These are phyloP conservation scores for Cephus runcator DNA, from an alignment of 2,888 invertebrate genomes.

Conservation along the genomic window DNA sequence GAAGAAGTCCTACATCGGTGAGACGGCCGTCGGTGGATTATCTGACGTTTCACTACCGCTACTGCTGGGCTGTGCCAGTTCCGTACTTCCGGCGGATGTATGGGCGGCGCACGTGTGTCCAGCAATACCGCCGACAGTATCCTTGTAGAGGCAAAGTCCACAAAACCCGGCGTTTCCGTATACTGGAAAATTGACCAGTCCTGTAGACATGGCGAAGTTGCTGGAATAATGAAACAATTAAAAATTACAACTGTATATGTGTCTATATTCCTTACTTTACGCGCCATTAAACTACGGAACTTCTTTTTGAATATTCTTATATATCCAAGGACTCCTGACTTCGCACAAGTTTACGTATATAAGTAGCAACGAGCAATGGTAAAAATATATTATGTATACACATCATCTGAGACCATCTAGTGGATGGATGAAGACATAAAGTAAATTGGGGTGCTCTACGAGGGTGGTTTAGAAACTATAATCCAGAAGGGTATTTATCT, in stretches of 20 bases:
- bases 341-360: neutral
- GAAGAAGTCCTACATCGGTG: constrained; percentile 29
- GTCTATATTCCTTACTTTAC: neutral
- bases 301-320: neutral
- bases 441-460: neutral
- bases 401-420: neutral
- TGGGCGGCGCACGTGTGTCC: constrained; percentile 34
- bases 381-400: neutral
- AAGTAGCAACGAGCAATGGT: neutral
- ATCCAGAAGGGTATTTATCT: constrained; percentile 5
- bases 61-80: constrained; percentile 31
- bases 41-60: constrained; percentile 46
- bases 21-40: constrained; percentile 37
- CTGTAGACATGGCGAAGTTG: constrained; percentile 55
- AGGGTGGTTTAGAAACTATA: neutral
- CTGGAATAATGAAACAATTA: constrained; percentile 37
- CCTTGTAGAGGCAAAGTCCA: constrained; percentile 52
- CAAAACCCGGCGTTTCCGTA: constrained; percentile 47
- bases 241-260: neutral
- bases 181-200: constrained; percentile 50
- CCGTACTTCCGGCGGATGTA: neutral
- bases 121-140: constrained; percentile 33
- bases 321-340: neutral
- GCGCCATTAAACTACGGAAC: neutral
- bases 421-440: neutral